Evolutionary conservation across 2,113 vertebrate species (phyloP), one percentile per base, ranked within the genome.

Genomic region (Thunnus maccoyii): DNA sequence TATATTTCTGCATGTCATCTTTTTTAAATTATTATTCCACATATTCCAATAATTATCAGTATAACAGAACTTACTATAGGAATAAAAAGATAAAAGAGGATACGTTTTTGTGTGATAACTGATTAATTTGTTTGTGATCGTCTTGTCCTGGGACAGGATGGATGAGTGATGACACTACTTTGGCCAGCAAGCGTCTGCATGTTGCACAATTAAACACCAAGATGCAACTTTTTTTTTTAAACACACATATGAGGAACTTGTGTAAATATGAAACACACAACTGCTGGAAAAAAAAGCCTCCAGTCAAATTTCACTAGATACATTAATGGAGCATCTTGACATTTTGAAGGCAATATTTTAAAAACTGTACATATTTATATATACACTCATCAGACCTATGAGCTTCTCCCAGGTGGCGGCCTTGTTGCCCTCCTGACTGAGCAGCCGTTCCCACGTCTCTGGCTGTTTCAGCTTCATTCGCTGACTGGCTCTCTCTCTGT

Each of bases 361-460:
- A 54, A 54, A 61, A 22, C 22, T 18, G 58, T 10, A 61, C 12
- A 3, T 57, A 25, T 20, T 27, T 20, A 58, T 3, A 27, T 57
- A 22, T 30, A 7, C 6, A 4, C 18, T 67, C 18, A 44, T 14
- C 76, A 22, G 69, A 98, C 97, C 97, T 0, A 98, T 96, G 68
- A 98, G 96, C 1, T 91, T 91, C 74, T 97, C 96, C 97, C 97
- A 98, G 50, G 94, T 95, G 0, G 86, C 47, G 1, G 95, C 95
- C 22, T 89, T 95, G 94, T 97, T 98, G 32, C 97, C 97, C 22
- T 87, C 82, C 32, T 54, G 86, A 74, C 96, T 96, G 68, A 98
- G 91, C 70, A 92, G 92, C 5, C 95, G 92, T 0, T 98, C 97
- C 97, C 97, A 97, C 0, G 96, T 97, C 67, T 95, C 90, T 0